Percentiles rank a stretch among this genome's conserved stretches.
phyloP scores from a whole-genome alignment of 2,113 vertebrate genomes.

The Sorex araneus region DNA sequence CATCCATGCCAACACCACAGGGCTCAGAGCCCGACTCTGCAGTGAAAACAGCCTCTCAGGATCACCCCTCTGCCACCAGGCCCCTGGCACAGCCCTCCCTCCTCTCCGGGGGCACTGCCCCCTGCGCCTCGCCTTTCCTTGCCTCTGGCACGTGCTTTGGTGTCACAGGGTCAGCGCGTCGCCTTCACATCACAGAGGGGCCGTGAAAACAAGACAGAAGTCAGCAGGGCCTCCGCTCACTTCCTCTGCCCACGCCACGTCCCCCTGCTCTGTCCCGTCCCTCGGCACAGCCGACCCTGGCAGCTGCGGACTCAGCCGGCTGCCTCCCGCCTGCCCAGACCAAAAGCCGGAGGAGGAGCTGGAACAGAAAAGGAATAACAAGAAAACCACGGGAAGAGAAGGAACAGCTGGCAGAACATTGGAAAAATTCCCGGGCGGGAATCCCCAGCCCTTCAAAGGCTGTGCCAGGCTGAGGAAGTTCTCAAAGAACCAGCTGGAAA shows the following conservation, averaged over 20 bases:
- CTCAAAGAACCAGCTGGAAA: constrained; percentile 49
- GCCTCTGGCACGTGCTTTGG: neutral
- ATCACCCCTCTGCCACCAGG: too few species aligned
- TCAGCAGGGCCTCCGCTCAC: neutral
- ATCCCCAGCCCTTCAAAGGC: constrained; percentile 70
- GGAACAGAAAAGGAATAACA: constrained; percentile 50
- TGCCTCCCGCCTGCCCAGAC: constrained; percentile 52
- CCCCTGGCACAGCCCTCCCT: too few species aligned
- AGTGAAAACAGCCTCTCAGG: too few species aligned
- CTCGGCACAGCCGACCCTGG: neutral
- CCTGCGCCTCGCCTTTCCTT: too few species aligned
- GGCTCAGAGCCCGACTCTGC: too few species aligned
- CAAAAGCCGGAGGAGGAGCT: constrained; percentile 74
- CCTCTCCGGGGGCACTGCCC: too few species aligned
- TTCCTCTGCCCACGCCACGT: neutral
- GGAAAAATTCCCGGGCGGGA: constrained; percentile 78
- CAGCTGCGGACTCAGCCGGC: neutral
- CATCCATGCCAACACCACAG: neutral
- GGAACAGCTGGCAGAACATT: constrained; percentile 77
- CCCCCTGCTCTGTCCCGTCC: neutral
- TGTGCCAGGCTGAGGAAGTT: neutral
- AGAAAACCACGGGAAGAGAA: constrained; percentile 70
- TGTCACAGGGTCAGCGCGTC: constrained; percentile 68
- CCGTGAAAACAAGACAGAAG: neutral
- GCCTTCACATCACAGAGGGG: constrained; percentile 9